Base-by-base conservation (phyloP, 2,113 vertebrate species). In the Odontesthes bonariensis region DNA sequence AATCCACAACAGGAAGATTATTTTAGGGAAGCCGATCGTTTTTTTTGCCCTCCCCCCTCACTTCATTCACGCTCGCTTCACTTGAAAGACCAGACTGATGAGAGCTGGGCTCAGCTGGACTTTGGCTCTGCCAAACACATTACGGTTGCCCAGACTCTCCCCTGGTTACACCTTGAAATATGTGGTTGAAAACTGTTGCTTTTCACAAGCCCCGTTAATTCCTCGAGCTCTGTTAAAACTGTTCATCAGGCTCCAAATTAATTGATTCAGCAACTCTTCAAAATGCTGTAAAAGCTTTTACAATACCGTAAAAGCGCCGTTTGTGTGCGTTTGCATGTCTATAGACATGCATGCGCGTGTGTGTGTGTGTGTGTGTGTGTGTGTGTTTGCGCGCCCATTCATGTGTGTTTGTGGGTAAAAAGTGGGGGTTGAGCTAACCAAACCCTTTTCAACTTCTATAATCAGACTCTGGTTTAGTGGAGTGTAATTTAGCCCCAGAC, bases 1-100 rank as follows among this genome's bases (percentile, higher is more conserved):
- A 94, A 93, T 93, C 90, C 93, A 91, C 90, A 93, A 92, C 91
- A 92, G 91, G 91, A 93, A 93, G 92, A 94, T 93, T 91, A 93
- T 93, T 95, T 93, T 88, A 87, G 81, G 86, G 93, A 91, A 91
- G 86, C 83, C 86, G 89, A 87, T 92, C 79, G 79, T 84, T 82
- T 32, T 10, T 1, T 0, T n/a, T n/a, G n/a, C n/a, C 31, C 38
- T 1, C 7, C 69, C 75, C 82, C 40, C 46, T 79, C 73, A 79
- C 73, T 73, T 63, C 38, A 67, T 83, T 61, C 83, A 66, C 33
- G 47, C 32, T 68, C 75, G 35, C 51, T 68, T 76, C 71, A 61
- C 84, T 91, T 78, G 63, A 85, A 86, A 89, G 69, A 6, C 42
- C 13, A 59, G 75, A 56, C 75, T 70, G 66, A 79, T 81, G 63